Evolutionary conservation across 2,797 vertebrate species (phyloP).

Genomic region (Lateolabrax maculatus): DNA sequence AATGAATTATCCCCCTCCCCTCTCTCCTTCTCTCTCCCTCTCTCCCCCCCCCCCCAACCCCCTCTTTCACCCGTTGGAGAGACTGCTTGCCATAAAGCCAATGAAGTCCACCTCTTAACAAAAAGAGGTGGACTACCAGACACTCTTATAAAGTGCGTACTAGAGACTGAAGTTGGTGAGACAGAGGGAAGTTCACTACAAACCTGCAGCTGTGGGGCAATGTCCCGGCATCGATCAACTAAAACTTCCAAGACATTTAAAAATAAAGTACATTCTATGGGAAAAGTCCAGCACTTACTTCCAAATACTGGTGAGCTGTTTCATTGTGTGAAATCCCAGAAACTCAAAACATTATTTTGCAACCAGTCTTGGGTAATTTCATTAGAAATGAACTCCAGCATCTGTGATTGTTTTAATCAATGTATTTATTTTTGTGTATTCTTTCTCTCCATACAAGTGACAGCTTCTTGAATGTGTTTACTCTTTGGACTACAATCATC

Average conservation of each 20-base stretch:
- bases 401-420: background rate
- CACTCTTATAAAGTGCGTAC: slow-evolving; percentile 76
- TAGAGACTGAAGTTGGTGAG: slow-evolving; percentile 67
- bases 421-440: background rate
- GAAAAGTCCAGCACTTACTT: background rate
- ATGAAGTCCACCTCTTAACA: slow-evolving; percentile 91
- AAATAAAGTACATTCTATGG: background rate
- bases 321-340: background rate
- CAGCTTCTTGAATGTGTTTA: background rate
- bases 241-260: background rate
- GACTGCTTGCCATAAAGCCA: slow-evolving; percentile 88
- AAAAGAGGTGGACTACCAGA: slow-evolving; percentile 79
- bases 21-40: slow-evolving; percentile 20
- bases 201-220: slow-evolving; percentile 27
- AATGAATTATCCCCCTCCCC: slow-evolving; percentile 82
- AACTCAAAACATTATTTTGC: background rate
- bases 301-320: background rate
- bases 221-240: slow-evolving; percentile 18
- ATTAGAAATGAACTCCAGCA: background rate
- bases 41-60: slow-evolving; percentile 19
- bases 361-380: background rate
- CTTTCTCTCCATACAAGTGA: background rate
- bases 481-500: background rate
- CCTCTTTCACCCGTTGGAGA: slow-evolving; percentile 76
- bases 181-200: slow-evolving; percentile 57